Percentiles rank a stretch among this genome's conserved stretches.
phyloP scores from a whole-genome alignment of 1,140 invertebrate species.

The Bombus polaris region DNA sequence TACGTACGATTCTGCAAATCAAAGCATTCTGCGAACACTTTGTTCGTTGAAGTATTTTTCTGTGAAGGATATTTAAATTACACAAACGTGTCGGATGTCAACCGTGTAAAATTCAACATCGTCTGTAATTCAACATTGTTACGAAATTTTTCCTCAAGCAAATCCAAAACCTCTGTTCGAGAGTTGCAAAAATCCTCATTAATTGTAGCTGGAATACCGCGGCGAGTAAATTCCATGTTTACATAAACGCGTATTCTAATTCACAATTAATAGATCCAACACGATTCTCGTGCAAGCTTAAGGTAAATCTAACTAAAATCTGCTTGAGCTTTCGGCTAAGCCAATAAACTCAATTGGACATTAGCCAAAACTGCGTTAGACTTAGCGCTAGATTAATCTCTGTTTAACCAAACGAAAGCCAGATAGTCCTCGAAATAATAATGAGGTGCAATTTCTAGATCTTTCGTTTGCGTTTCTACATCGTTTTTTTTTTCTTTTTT shows the following conservation, averaged over 20 bases:
- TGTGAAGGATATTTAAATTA: background rate
- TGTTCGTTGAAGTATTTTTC: background rate
- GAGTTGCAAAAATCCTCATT: background rate
- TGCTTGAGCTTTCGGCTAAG: conserved; percentile 17
- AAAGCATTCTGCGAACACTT: background rate
- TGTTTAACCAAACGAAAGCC: conserved; percentile 27
- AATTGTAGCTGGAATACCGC: too few species aligned
- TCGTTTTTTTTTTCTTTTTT: background rate
- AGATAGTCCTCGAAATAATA: background rate
- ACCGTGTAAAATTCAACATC: too few species aligned
- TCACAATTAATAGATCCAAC: conserved; percentile 39
- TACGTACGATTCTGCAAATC: background rate
- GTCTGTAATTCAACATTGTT: background rate
- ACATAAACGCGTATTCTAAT: background rate
- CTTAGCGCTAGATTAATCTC: conserved; percentile 20
- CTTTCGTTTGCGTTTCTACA: background rate
- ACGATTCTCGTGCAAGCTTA: conserved; percentile 21
- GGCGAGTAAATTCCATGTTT: background rate
- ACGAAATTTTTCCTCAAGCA: background rate
- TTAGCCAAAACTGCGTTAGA: conserved; percentile 1
- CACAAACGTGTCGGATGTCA: background rate
- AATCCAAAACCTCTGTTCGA: too few species aligned
- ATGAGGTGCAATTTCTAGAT: background rate
- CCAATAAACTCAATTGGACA: conserved; percentile 47
- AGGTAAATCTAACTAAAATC: conserved; percentile 32